Evolutionary conservation across 2,113 vertebrate species (phyloP), one percentile per base, ranked within the genome.

Genomic region (Heliornis fulica): DNA sequence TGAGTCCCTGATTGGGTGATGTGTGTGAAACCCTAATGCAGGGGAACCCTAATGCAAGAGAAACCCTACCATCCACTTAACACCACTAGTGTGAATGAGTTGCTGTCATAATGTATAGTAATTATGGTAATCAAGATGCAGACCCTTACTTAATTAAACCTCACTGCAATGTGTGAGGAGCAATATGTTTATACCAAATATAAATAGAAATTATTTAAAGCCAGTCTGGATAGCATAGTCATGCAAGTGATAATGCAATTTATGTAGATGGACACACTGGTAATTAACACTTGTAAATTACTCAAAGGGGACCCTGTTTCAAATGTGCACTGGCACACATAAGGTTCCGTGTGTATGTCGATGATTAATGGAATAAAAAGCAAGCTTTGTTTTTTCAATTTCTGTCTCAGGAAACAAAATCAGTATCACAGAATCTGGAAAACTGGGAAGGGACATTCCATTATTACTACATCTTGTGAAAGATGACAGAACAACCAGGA

Each of bases 141-240:
- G 96, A 74, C 45, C 71, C 70, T 85, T 81, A 83, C 69, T 96
- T 97, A 97, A 97, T 97, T 97, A 97, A 96, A 94, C 83, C 91
- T 95, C 87, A 93, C 28, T 93, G 69, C 56, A 75, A 41, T 57
- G 43, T 95, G 56, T 85, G 48, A 93, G 29, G 20, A 77, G 36
- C 63, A 94, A 93, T 94, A 96, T 22, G 95, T 93, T 94, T 57
- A 86, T 85, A 83, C 46, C 91, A 95, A 98, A 95, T 92, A 95
- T 96, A 97, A 90, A 31, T 76, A 43, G 70, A 90, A 83, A 97
- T 80, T 18, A 95, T 91, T 97, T 96, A 78, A 80, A 79, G 65
- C 34, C 57, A 57, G 60, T 22, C 19, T 95, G 84, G 79, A 85
- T 84, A 92, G 32, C 32, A 77, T 95, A 97, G 97, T 97, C 40